These are phyloP conservation scores for Microcebus tavaratra DNA, from an alignment of 2,113 vertebrate genomes.

Conservation along the genomic window DNA sequence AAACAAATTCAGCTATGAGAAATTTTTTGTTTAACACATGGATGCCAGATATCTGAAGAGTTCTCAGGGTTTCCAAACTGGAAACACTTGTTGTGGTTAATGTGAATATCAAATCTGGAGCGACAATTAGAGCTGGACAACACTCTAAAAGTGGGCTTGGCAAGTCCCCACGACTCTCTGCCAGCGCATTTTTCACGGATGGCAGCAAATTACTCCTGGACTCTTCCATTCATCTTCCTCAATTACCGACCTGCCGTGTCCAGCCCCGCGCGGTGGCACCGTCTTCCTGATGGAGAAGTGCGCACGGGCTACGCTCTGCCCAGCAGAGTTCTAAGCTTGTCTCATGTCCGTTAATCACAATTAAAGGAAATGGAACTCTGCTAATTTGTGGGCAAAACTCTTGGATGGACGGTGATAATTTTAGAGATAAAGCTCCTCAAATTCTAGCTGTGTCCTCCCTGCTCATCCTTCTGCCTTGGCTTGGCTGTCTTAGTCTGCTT, in stretches of 20 bases:
- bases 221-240: not conserved
- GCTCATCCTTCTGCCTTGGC: accelerated
- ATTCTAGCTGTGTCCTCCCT: accelerated
- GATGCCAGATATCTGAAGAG: not conserved
- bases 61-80: not conserved
- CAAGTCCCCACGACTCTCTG: not conserved
- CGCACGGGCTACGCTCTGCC: accelerated
- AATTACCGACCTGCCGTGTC: accelerated
- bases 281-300: not conserved
- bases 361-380: not conserved
- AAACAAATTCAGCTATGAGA: not conserved
- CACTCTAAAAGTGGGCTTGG: not conserved
- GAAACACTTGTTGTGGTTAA: not conserved
- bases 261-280: accelerated
- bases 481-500: accelerated
- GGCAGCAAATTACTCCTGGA: not conserved
- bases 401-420: not conserved
- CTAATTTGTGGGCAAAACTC: not conserved
- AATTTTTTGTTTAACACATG: not conserved
- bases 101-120: not conserved
- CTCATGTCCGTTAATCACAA: not conserved
- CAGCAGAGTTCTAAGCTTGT: not conserved
- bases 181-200: not conserved
- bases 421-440: no score
- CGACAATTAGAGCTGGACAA: not conserved